Evolutionary conservation across 2,797 vertebrate genomes (phyloP).

Genomic region (Prunella strophiata): DNA sequence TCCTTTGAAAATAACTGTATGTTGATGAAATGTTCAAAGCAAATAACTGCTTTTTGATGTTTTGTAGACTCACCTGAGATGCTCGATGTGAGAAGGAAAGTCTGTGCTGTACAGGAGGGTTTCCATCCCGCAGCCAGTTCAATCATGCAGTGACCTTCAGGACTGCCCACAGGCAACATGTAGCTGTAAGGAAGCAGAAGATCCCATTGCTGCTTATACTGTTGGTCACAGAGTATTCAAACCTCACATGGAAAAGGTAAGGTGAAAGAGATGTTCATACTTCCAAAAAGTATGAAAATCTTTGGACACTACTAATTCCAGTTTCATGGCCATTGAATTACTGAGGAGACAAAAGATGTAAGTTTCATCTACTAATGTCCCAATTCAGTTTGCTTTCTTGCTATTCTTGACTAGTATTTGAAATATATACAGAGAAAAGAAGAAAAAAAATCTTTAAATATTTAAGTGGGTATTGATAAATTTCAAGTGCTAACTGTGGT

Average conservation of each 20-base stretch:
- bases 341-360: neutral
- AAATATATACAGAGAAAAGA: conserved; percentile 17
- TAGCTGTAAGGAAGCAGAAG: conserved; percentile 80
- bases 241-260: neutral
- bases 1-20: neutral
- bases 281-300: neutral
- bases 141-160: conserved; percentile 81
- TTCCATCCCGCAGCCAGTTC: conserved; percentile 83
- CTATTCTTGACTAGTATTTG: conserved; percentile 9
- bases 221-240: conserved; percentile 26
- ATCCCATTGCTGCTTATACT: conserved; percentile 40
- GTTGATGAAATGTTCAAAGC: neutral
- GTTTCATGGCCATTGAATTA: neutral
- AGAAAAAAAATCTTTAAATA: conserved; percentile 26
- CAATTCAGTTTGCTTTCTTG: conserved; percentile 18
- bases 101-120: conserved; percentile 73
- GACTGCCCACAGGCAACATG: conserved; percentile 76
- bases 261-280: neutral
- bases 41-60: neutral
- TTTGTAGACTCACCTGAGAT: conserved; percentile 78
- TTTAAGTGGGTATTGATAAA: conserved; percentile 34
- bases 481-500: conserved; percentile 30
- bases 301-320: neutral
- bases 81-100: conserved; percentile 60
- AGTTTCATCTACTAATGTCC: neutral